phyloP scores from a whole-genome alignment of 2,113 vertebrate genomes.

The Tinamus guttatus region DNA sequence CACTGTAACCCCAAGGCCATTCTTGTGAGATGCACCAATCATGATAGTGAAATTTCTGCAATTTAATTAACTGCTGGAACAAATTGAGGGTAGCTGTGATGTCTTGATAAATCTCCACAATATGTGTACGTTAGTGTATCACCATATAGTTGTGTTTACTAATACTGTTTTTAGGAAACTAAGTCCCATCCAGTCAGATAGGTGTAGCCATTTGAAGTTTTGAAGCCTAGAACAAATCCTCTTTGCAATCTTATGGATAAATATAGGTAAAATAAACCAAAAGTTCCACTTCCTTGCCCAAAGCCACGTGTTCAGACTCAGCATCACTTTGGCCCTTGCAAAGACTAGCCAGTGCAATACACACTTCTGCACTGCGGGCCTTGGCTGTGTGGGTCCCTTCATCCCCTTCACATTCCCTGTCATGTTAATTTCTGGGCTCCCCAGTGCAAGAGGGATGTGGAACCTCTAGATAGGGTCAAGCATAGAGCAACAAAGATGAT shows the following conservation, averaged over 20 bases:
- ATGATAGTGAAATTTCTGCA: neutral
- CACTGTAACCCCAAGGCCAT: neutral
- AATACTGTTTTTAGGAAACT: neutral
- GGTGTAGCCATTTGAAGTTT: neutral
- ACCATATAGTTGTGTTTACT: neutral
- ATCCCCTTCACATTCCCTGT: neutral
- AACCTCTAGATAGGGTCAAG: too few species aligned
- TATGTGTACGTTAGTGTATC: neutral
- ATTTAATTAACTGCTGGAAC: neutral
- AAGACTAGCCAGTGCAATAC: neutral
- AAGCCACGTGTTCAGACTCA: neutral
- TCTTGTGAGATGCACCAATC: neutral
- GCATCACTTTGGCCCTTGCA: rapidly evolving
- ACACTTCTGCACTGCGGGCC: neutral
- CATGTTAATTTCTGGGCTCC: neutral
- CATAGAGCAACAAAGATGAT: too few species aligned
- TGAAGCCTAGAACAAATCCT: neutral
- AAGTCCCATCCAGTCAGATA: neutral
- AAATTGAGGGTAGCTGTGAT: neutral
- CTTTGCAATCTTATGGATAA: neutral
- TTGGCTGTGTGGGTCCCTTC: rapidly evolving
- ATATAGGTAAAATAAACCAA: neutral
- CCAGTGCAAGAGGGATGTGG: too few species aligned
- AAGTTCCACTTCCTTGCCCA: neutral
- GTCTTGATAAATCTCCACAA: neutral